Evolutionary conservation across 2,797 vertebrate genomes (phyloP).

Genomic region (Scolopax rusticola): DNA sequence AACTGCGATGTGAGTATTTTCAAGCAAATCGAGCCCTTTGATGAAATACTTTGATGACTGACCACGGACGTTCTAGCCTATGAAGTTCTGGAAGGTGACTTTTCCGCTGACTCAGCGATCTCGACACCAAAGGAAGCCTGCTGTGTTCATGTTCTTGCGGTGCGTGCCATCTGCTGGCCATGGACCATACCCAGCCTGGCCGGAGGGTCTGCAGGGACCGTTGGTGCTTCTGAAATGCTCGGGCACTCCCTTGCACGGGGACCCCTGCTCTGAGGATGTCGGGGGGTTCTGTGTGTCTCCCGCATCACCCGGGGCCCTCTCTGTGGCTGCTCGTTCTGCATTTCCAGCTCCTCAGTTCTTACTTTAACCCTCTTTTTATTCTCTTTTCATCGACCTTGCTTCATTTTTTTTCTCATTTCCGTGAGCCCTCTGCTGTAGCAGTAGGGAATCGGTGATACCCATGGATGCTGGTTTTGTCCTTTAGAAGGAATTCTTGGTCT

Average conservation of each 20-base stretch:
- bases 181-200: rapidly evolving
- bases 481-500: neutral
- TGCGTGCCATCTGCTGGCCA: constrained; percentile 27
- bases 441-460: neutral
- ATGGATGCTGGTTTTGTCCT: neutral
- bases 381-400: neutral
- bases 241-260: neutral
- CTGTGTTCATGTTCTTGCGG: neutral
- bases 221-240: neutral
- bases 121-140: rapidly evolving
- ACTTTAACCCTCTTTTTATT: neutral
- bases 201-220: rapidly evolving
- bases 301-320: neutral
- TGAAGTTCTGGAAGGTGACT: neutral
- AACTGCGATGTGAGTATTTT: constrained; percentile 92
- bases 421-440: neutral
- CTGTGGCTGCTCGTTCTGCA: neutral
- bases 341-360: neutral
- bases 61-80: rapidly evolving
- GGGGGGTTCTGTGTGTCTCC: neutral
- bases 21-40: neutral
- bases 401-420: neutral
- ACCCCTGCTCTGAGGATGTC: neutral
- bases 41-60: neutral
- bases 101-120: rapidly evolving